phyloP scores from a whole-genome alignment of 1,140 invertebrate species.

The Caenorhabditis elegans region DNA sequence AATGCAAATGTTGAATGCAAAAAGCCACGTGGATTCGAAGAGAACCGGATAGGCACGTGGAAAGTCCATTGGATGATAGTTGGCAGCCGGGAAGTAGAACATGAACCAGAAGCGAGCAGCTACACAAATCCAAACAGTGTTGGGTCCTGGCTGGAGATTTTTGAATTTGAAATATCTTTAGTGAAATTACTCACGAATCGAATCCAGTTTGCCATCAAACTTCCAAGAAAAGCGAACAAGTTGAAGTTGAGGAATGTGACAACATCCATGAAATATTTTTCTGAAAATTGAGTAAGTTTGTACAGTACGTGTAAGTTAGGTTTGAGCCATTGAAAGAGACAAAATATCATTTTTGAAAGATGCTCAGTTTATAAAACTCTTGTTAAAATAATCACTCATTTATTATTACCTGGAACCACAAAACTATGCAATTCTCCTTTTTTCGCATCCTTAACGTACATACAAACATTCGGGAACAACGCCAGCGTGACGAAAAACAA shows the following conservation, averaged over 20 bases:
- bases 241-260: background rate
- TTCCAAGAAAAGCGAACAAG: background rate
- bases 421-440: background rate
- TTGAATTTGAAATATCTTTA: background rate
- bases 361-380: too few species aligned
- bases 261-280: background rate
- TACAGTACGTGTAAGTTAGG: too few species aligned
- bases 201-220: background rate
- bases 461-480: background rate
- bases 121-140: background rate
- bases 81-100: conserved; percentile 4
- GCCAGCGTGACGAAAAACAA: background rate
- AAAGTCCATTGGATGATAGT: background rate
- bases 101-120: conserved; percentile 16
- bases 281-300: background rate
- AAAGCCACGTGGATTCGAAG: background rate
- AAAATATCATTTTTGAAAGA: too few species aligned
- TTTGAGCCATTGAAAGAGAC: too few species aligned
- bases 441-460: background rate
- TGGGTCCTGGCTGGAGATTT: background rate
- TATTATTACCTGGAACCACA: background rate
- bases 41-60: background rate
- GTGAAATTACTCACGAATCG: background rate
- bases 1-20: background rate
- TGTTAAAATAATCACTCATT: too few species aligned